Base-by-base conservation (phyloP, 1,140 invertebrate genomes). In the Harpegnathos saltator region DNA sequence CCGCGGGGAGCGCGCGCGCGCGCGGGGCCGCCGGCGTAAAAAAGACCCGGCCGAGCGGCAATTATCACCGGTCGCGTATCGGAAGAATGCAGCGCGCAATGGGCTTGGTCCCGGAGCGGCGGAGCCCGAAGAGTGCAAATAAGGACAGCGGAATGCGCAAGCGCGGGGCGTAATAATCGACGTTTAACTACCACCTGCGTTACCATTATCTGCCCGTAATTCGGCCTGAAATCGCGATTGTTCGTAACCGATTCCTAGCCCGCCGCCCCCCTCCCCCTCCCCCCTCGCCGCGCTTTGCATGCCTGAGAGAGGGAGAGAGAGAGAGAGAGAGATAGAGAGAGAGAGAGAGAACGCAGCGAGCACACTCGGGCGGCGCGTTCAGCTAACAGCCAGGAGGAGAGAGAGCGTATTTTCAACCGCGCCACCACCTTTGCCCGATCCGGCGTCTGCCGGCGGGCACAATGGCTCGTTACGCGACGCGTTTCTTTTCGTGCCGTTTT, bases 381-480 rank as follows among this genome's bases (percentile, higher is more conserved):
- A 66, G 38, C 29, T 65, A 72, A 86, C 29, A 65, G 52, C 84
- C 15, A 5, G 29, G 29, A 33, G n/a, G n/a, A n/a, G 63, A 9
- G 19, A 29, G 50, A 38, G 52, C 68, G 83, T 50, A 83, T 74
- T 71, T 68, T 1, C 22, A 17, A 62, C 29, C 7, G 48, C n/a
- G n/a, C n/a, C n/a, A n/a, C 19, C 63, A 58, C 19, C 24, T 69
- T 71, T 61, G 54, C 54, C 22, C 66, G 58, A 82, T 86, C 29
- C 77, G 0, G 29, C 68, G 14, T 66, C 72, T 86, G 59, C 19
- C 56, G n/a, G n/a, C 5, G 26, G 54, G n/a, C n/a, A 86, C 85
- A 86, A 86, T 86, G 68, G 54, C 85, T 86, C 85, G 85, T 86
- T 87, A 87, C 71, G 11, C 19, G 63, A 19, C n/a, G 33, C 33